These are phyloP conservation scores for Scrobipalpa atriplicella DNA, from an alignment of 2,888 invertebrate genomes.

Conservation along the genomic window DNA sequence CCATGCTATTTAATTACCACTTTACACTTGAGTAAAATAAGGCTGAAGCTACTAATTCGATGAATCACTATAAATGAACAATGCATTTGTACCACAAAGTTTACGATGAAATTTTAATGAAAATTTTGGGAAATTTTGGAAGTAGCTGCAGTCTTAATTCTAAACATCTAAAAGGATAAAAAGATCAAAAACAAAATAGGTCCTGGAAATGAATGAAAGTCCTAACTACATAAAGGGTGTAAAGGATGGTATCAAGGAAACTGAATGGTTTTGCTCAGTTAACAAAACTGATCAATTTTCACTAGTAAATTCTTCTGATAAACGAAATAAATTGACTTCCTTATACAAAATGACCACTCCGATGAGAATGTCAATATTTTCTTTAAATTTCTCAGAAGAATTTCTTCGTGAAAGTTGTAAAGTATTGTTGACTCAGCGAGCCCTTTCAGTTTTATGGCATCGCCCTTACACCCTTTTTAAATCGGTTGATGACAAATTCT, in stretches of 20 bases:
- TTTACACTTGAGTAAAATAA: background rate
- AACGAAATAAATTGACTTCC: too few relatives aligned
- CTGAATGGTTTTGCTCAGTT: too few relatives aligned
- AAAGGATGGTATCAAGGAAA: too few relatives aligned
- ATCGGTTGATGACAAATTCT: conserved; percentile 38
- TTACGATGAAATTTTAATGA: background rate
- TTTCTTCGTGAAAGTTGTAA: too few relatives aligned
- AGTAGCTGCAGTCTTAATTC: conserved; percentile 17
- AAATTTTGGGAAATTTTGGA: background rate
- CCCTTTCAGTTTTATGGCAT: too few relatives aligned
- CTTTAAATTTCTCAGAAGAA: too few relatives aligned
- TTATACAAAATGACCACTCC: too few relatives aligned
- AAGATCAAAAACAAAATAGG: conserved; percentile 13
- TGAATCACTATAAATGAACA: background rate
- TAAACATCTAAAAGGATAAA: conserved; percentile 2
- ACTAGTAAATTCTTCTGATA: too few relatives aligned
- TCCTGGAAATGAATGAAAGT: conserved; percentile 25
- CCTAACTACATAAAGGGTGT: conserved; percentile 17
- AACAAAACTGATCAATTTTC: too few relatives aligned
- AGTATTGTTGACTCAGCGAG: too few relatives aligned
- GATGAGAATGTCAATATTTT: too few relatives aligned
- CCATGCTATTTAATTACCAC: conserved; percentile 21
- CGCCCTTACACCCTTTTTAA: background rate
- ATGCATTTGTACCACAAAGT: background rate
- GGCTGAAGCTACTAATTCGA: conserved; percentile 7